Percentiles rank a stretch among this genome's conserved stretches.
phyloP scores from a whole-genome alignment of 2,888 invertebrate species.

The Pseudococcus longispinus region DNA sequence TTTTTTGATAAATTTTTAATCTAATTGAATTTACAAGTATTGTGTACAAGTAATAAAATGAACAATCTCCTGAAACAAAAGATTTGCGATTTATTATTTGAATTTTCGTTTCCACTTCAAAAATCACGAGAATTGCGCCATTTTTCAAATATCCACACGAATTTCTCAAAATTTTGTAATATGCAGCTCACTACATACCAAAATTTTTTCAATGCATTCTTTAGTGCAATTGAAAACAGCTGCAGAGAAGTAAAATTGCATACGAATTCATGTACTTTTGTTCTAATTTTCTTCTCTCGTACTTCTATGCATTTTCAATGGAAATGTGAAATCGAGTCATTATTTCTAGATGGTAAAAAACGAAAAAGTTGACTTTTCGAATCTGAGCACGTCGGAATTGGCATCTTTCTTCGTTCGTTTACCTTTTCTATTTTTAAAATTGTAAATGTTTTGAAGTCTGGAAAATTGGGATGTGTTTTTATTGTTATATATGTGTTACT shows the following conservation, averaged over 20 bases:
- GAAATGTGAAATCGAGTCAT: not conserved
- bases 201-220: not conserved
- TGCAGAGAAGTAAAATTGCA: not conserved
- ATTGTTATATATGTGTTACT: slow-evolving; percentile 45
- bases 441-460: not conserved
- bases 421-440: not conserved
- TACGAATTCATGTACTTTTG: not conserved
- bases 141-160: not conserved
- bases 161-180: not conserved
- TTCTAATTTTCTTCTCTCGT: not conserved
- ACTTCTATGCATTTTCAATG: not conserved
- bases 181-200: not conserved
- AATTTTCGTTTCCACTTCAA: not conserved
- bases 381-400: not conserved
- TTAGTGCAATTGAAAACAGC: not conserved
- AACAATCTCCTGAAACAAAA: not conserved
- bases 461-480: slow-evolving; percentile 45
- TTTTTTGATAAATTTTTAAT: not conserved
- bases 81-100: not conserved
- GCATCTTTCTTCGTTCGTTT: not conserved
- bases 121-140: not conserved
- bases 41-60: not conserved
- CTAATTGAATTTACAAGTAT: too few species aligned
- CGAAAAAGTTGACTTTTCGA: not conserved
- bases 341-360: not conserved